Conservation (phyloP, 1,140 invertebrate genomes). For the Apis cerana region DNA sequence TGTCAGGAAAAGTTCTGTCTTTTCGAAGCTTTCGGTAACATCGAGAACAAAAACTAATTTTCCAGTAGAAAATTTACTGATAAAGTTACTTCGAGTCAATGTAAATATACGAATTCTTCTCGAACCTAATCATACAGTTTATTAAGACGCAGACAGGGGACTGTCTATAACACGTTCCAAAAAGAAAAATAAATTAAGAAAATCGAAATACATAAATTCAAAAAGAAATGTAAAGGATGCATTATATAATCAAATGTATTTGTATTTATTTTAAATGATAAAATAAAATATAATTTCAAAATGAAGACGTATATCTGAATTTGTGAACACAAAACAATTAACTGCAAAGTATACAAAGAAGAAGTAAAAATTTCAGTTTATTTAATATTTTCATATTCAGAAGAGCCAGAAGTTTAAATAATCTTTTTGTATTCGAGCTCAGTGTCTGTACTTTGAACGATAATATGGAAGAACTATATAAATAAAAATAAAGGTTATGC, state of each 20-base stretch:
- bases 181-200: neutral
- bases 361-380: too few relatives aligned
- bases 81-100: neutral
- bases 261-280: neutral
- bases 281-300: neutral
- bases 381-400: too few relatives aligned
- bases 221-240: neutral
- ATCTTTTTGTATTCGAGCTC: too few relatives aligned
- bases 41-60: slow-evolving; percentile 7
- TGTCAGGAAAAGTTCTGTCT: slow-evolving; percentile 29
- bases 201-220: neutral
- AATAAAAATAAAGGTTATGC: neutral
- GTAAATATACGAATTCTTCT: neutral
- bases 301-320: too few relatives aligned
- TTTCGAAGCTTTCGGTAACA: neutral
- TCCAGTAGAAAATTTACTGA: neutral
- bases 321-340: neutral
- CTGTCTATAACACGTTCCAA: neutral
- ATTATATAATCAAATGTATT: neutral
- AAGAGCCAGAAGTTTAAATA: too few relatives aligned
- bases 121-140: neutral
- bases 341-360: too few relatives aligned
- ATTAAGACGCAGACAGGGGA: too few relatives aligned
- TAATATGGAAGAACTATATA: too few relatives aligned
- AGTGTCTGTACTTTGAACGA: too few relatives aligned